Evolutionary conservation across 2,113 vertebrate genomes (phyloP), one percentile per base, ranked within the genome.

Genomic region (Centropus bengalensis): DNA sequence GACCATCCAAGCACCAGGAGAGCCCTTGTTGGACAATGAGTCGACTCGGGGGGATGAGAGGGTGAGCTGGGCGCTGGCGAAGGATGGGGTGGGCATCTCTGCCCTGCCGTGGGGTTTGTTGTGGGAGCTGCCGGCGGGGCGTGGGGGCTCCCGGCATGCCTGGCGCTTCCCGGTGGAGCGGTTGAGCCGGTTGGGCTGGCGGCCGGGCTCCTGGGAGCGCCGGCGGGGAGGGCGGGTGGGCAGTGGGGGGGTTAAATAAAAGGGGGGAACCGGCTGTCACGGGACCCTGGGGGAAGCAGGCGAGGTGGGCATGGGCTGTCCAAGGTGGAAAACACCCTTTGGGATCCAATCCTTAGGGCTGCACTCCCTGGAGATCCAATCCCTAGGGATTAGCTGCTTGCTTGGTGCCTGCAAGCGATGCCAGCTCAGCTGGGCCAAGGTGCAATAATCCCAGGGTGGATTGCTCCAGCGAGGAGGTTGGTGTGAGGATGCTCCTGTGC

Each of bases 1-100:
- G 81, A 99, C 99, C 5, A 99, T 99, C 96, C 99, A 99, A 97
- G 99, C 99, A 2, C 99, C 99, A 0, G 99, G 99, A 18, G 99
- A 99, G 75, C 99, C 99, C 5, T 96, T 99, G 92, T 95, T 99
- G 88, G 99, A 99, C 83, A 99, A 99, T 1, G 99, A 99, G 94
- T 99, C 99, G 2, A 99, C 99, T 0, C 97, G 99, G 6, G 99
- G 99, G 74, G 99, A 99, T 2, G 99, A 99, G 33, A 86, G 99
- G 98, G 99, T 99, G 89, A 97, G 97, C 8, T 1, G 51, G 67
- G 24, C 7, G 1, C 17, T 6, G 10, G 6, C 12, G 6, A 14
- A 14, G 47, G n/a, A 19, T 2, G 12, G 32, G 23, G 22, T 14
- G 16, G 14, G 80, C 26, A 18, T 3, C 68, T 16, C 15, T 2